Evolutionary conservation across 2,113 vertebrate genomes (phyloP).

Genomic region (Indri indri): DNA sequence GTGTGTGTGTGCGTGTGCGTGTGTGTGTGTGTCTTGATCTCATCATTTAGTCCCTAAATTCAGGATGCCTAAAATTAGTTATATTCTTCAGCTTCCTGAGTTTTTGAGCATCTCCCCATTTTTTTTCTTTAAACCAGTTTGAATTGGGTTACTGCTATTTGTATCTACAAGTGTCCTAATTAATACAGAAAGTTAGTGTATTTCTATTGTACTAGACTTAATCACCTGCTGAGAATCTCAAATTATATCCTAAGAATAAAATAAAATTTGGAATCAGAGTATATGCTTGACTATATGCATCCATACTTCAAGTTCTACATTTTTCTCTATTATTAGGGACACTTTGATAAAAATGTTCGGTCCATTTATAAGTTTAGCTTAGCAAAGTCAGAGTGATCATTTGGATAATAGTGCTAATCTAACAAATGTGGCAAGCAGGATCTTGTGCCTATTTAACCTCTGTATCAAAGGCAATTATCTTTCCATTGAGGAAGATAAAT

Average conservation of each 20-base stretch:
- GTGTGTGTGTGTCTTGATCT: not conserved
- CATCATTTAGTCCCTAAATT: not conserved
- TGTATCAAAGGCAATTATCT: not conserved
- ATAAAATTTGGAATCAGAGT: not conserved
- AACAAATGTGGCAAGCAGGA: not conserved
- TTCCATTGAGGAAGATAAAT: not conserved
- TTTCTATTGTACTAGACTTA: not conserved
- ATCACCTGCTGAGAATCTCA: not conserved
- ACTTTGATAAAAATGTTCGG: not conserved
- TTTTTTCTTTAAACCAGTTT: not conserved
- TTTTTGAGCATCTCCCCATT: not conserved
- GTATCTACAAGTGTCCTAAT: not conserved
- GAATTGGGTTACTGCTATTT: not conserved
- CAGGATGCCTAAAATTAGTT: not conserved
- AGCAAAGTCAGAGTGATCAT: not conserved
- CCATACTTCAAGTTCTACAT: not conserved
- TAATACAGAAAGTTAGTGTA: not conserved
- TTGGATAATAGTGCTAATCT: not conserved
- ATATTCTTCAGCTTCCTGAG: not conserved
- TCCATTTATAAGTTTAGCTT: not conserved
- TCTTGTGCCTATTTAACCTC: not conserved
- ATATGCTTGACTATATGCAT: not conserved
- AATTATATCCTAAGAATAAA: not conserved
- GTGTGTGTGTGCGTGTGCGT: not conserved
- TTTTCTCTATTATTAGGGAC: not conserved